phyloP scores from a whole-genome alignment of 2,797 vertebrate genomes.

The Australoheros facetus region DNA sequence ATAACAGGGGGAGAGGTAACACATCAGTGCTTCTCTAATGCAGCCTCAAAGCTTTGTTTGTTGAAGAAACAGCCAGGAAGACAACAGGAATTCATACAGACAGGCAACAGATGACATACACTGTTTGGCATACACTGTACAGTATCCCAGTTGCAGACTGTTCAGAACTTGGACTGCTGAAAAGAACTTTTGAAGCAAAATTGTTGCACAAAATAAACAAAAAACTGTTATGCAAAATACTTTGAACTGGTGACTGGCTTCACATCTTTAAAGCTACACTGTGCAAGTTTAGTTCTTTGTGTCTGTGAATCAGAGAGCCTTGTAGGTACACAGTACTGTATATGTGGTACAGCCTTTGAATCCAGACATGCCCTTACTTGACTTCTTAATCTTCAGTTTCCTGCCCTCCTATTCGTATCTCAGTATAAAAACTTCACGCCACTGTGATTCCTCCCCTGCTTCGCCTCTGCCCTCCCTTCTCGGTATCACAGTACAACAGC shows the following conservation, averaged over 20 bases:
- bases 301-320: constrained; percentile 29
- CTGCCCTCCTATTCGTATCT: constrained; percentile 75
- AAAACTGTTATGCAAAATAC: constrained; percentile 33
- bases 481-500: constrained; percentile 65
- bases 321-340: constrained; percentile 31
- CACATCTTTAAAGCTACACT: constrained; percentile 13
- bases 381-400: constrained; percentile 83
- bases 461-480: constrained; percentile 52
- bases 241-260: constrained; percentile 25
- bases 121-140: background rate
- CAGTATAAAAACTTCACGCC: constrained; percentile 71
- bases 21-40: constrained; percentile 3
- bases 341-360: constrained; percentile 49
- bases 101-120: background rate
- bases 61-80: background rate
- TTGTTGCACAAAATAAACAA: constrained; percentile 38
- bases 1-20: constrained; percentile 7
- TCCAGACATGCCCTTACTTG: constrained; percentile 77
- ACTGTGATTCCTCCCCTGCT: constrained; percentile 63
- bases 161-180: constrained; percentile 10
- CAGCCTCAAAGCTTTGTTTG: background rate
- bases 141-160: background rate
- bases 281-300: constrained; percentile 7
- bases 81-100: background rate
- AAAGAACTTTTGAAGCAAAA: background rate